Base-by-base conservation (phyloP, 2,888 invertebrate species). In the Nasonia oneida region DNA sequence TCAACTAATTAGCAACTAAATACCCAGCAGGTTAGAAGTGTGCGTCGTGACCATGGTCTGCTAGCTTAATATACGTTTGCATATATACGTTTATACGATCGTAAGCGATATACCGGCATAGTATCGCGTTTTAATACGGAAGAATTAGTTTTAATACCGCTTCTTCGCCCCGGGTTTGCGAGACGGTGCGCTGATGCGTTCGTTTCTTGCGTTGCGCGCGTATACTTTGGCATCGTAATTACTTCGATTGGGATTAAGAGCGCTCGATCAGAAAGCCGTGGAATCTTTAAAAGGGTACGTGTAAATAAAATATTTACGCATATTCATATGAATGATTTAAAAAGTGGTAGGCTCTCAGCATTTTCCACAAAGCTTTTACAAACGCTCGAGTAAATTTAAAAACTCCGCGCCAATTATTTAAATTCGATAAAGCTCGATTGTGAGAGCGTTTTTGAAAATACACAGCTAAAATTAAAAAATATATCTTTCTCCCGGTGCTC, bases 91-190 rank as follows among this genome's bases (percentile, higher is more conserved):
- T 6, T 61, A 61, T 61, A n/a, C 15, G 15, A 4, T 18, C 18
- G 6, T 53, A 53, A 15, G 18, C 37, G 18, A n/a, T 39, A 3
- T 81, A 57, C 29, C 39, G 5, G 15, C 64, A 23, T 37, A 73
- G 71, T 39, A 18, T 57, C 73, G 80, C 39, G 61, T 37, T 53
- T 57, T 80, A 71, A 70, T 74, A 73, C 74, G 29, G 39, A 74
- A 29, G 47, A 73, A 81, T 81, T 81, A 42, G 15, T 74, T 74
- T 73, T 74, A 57, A 74, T 70, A 12, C 61, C 47, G 37, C n/a
- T 23, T 42, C 50, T 29, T 15, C 18, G 42, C 33, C 0, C 3
- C 8, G 39, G 18, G 57, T 33, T 67, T 33, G 14, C 23, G 29
- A 23, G n/a, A 37, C 2, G 29, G 23, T 14, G 67, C 29, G 4